Conservation (phyloP, 2,888 invertebrate species). For the Cantharis lateralis region DNA sequence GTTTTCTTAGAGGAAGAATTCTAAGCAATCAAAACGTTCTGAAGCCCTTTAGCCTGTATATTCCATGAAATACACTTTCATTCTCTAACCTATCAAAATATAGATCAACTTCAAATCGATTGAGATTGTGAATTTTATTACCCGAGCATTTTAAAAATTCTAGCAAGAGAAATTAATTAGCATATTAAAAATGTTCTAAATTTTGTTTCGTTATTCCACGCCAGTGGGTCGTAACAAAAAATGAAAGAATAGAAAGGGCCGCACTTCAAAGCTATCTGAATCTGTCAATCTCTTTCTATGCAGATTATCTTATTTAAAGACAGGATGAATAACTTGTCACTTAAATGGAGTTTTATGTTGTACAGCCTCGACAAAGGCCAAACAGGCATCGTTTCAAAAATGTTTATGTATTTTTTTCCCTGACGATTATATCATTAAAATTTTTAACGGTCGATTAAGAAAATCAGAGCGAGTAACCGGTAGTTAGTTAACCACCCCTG, state of each 20-base stretch:
- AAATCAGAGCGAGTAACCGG: background rate
- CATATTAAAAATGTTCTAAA: background rate
- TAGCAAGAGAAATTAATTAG: background rate
- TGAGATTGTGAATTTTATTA: background rate
- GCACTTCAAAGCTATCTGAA: slow-evolving; percentile 49
- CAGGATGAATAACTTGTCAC: slow-evolving; percentile 23
- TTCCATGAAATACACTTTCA: too few relatives aligned
- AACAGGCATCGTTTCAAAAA: background rate
- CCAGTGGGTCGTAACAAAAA: slow-evolving; percentile 25
- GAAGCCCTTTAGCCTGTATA: too few relatives aligned
- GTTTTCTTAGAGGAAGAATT: too few relatives aligned
- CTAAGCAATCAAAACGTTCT: too few relatives aligned
- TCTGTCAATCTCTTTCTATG: slow-evolving; percentile 46
- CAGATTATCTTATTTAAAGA: slow-evolving; percentile 35
- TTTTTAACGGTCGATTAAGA: background rate
- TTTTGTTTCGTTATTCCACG: slow-evolving; percentile 3
- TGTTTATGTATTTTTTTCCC: background rate
- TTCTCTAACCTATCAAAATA: too few relatives aligned
- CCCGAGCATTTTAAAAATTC: background rate
- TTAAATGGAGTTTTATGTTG: slow-evolving; percentile 9
- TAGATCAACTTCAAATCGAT: background rate
- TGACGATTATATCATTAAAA: background rate
- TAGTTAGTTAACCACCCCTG: background rate
- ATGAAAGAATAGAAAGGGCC: slow-evolving; percentile 39
- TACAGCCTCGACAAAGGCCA: slow-evolving; percentile 5